Evolutionary conservation across 23 tunicate genomes (phyloP).

Genomic region (Pegea sp.): DNA sequence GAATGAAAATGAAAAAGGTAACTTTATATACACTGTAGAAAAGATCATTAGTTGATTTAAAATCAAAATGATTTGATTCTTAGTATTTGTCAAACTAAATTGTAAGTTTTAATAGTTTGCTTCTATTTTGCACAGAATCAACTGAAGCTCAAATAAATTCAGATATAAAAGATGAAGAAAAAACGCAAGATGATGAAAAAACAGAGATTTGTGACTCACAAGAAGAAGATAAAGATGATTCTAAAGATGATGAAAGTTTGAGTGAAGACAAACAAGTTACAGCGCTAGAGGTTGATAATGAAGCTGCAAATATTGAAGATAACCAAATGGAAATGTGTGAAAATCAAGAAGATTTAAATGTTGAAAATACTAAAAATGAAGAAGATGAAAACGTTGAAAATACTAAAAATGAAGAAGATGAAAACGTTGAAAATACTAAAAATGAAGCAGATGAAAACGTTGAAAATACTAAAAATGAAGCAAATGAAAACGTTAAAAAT

Average conservation of each 20-base stretch:
- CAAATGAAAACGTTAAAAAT: conserved; percentile 1
- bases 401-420: not conserved
- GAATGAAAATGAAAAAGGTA: too few relatives aligned
- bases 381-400: not conserved
- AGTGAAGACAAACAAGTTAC: not conserved
- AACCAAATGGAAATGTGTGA: not conserved
- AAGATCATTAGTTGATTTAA: too few relatives aligned
- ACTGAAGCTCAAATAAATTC: not conserved
- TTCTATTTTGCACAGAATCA: too few relatives aligned
- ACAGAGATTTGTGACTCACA: not conserved
- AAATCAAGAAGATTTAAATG: conserved; percentile 1
- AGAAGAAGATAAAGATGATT: conserved; percentile 2
- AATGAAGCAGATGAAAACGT: conserved; percentile 1
- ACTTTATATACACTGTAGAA: too few relatives aligned
- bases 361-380: not conserved
- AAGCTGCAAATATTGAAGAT: not conserved
- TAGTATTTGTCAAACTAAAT: too few relatives aligned
- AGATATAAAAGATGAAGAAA: not conserved
- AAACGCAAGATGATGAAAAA: not conserved
- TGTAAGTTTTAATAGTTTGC: too few relatives aligned
- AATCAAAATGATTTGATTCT: too few relatives aligned
- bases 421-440: not conserved
- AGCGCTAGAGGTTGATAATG: not conserved
- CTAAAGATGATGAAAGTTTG: conserved; percentile 2
- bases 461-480: not conserved